Evolutionary conservation across 2,113 vertebrate species (phyloP), one percentile per base, ranked within the genome.

Genomic region (Struthidea cinerea): DNA sequence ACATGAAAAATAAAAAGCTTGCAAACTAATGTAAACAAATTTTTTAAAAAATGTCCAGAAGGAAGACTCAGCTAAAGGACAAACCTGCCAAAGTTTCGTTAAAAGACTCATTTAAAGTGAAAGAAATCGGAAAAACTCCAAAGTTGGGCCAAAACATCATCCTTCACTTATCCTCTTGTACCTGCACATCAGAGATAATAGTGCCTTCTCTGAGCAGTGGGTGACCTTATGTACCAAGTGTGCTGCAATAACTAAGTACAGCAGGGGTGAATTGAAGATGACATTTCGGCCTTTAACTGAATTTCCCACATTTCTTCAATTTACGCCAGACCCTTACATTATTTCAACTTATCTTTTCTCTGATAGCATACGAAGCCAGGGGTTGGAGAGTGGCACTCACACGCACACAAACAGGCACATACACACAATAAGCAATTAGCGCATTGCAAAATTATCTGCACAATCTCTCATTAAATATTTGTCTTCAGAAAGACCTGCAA

Each of bases 271-370:
- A 90, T 53, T 96, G 95, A 90, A 84, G 76, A 96, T 95, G 96
- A 84, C 88, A 95, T 95, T 96, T 97, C 85, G 95, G 78, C 88
- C 95, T 96, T 92, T 96, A 94, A 96, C 83, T 91, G 83, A 68
- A 94, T 96, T 90, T 93, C 77, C 90, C 57, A 69, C 61, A 88
- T 94, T 93, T 93, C 90, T 93, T 82, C 93, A 46, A 73, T 90
- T 84, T 94, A 84, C 0, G 4, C 80, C 93, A 95, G 69, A 63
- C 33, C 49, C 53, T 87, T 39, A 14, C 20, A 82, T 84, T 94
- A 94, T 93, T 93, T 92, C 90, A 76, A 79, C 83, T 90, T 87
- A 24, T 63, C 73, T 93, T 90, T 90, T 27, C 80, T 81, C 73
- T 79, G 86, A 44, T 53, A 22, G 44, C 69, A 33, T 9, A 92